A percentile compares a stretch with the other conserved stretches of the same genome.
Evolutionary conservation across 2,113 vertebrate species (phyloP).

Genomic region (Stegostoma tigrinum): DNA sequence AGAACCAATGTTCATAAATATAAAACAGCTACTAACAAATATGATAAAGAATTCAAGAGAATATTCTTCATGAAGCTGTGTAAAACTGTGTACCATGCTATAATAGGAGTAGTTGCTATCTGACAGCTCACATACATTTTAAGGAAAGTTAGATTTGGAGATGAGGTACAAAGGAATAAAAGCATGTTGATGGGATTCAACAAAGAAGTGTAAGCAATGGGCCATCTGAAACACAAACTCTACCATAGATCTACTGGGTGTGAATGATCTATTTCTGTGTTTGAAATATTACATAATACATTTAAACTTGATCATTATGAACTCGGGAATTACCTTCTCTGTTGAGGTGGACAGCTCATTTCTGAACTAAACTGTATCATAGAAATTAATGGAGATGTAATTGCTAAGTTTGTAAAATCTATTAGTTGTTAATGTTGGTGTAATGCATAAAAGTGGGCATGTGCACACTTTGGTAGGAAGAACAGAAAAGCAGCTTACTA

Average conservation of each 20-base stretch:
- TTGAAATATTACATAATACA: background rate
- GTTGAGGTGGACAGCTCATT: background rate
- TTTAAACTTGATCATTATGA: background rate
- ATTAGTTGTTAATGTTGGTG: no score
- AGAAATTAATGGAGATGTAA: background rate
- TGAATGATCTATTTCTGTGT: background rate
- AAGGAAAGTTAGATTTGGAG: background rate
- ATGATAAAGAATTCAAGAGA: background rate
- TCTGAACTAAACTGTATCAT: background rate
- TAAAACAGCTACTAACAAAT: background rate
- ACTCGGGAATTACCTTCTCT: background rate
- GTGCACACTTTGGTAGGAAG: no score
- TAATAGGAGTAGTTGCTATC: background rate
- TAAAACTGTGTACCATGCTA: background rate
- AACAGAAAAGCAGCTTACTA: no score
- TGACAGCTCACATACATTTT: background rate
- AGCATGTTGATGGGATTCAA: background rate
- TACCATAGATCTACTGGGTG: background rate
- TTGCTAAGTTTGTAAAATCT: background rate
- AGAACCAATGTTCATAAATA: background rate
- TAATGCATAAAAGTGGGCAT: no score
- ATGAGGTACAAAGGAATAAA: background rate
- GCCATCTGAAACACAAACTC: background rate
- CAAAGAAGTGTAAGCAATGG: background rate
- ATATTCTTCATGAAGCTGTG: background rate